Evolutionary conservation across 2,113 vertebrate species (phyloP).

Genomic region (Kryptolebias marmoratus): DNA sequence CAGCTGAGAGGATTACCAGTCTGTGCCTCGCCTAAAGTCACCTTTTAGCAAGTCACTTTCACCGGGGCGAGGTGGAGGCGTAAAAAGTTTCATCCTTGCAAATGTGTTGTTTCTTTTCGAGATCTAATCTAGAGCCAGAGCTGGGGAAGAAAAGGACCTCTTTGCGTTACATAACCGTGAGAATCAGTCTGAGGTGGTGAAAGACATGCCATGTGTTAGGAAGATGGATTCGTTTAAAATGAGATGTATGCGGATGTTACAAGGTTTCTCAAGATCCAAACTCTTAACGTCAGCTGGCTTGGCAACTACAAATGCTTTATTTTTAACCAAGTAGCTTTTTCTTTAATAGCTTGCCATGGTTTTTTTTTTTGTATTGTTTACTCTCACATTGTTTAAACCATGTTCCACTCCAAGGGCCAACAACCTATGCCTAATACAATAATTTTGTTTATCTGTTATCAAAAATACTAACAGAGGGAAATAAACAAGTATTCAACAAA

Average conservation of each 20-base stretch:
- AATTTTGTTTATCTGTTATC: too few relatives aligned
- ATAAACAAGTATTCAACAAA: too few relatives aligned
- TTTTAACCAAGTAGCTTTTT: too few relatives aligned
- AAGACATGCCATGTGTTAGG: constrained; percentile 30
- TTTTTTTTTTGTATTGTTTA: too few relatives aligned
- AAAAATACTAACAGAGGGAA: too few relatives aligned
- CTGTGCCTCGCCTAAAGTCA: constrained; percentile 41
- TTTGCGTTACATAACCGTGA: constrained; percentile 45
- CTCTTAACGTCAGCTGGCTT: not conserved
- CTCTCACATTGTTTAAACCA: too few relatives aligned
- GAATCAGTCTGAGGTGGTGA: constrained; percentile 21
- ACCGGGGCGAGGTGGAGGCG: constrained; percentile 1
- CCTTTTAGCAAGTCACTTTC: constrained; percentile 57
- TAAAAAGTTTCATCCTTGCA: constrained; percentile 11
- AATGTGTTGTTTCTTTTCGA: constrained; percentile 5
- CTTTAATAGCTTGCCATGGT: too few relatives aligned
- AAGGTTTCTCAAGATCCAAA: not conserved
- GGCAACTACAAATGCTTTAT: too few relatives aligned
- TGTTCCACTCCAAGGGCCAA: too few relatives aligned
- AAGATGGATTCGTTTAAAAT: constrained; percentile 10
- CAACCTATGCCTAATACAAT: too few relatives aligned
- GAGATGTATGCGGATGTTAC: constrained; percentile 1
- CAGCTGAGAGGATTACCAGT: constrained; percentile 68
- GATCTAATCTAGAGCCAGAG: constrained; percentile 13
- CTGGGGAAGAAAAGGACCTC: constrained; percentile 10